A percentile compares a stretch with the other conserved stretches of the same genome.
phyloP scores from a whole-genome alignment of 2,113 vertebrate species.

The Anseranas semipalmata region DNA sequence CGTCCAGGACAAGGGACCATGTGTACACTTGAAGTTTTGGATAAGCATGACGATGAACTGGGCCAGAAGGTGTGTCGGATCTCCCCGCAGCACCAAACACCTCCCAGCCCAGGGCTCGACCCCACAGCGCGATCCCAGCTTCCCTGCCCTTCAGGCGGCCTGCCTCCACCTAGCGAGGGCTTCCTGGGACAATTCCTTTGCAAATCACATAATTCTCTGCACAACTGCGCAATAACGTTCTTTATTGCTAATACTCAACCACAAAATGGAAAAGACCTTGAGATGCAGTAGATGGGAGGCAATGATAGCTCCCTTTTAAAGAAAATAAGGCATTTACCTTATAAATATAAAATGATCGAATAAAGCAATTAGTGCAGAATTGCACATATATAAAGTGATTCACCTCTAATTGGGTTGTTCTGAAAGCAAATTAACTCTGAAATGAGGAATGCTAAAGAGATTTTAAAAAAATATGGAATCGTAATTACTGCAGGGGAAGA shows the following conservation, averaged over 20 bases:
- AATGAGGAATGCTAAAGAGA: conserved; percentile 38
- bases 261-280: conserved; percentile 21
- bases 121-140: fast-evolving
- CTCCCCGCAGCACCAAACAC: not conserved
- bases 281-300: not conserved
- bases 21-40: fast-evolving
- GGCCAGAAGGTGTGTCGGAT: not conserved
- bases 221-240: not conserved
- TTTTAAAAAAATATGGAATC: not conserved
- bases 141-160: fast-evolving
- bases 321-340: conserved; percentile 44
- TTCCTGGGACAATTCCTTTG: not conserved
- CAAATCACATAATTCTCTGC: not conserved
- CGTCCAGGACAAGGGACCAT: fast-evolving
- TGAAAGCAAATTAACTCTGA: conserved; percentile 51
- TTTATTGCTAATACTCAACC: conserved; percentile 4
- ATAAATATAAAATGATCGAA: conserved; percentile 51
- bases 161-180: fast-evolving
- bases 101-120: not conserved
- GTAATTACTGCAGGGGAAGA: conserved; percentile 1
- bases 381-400: conserved; percentile 29
- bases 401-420: conserved; percentile 50
- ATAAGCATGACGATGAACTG: fast-evolving
- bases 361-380: conserved; percentile 36
- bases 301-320: not conserved